A percentile compares a stretch with the other conserved stretches of the same genome.
phyloP scores from a whole-genome alignment of 2,888 invertebrate species.

The Chesias legatella region DNA sequence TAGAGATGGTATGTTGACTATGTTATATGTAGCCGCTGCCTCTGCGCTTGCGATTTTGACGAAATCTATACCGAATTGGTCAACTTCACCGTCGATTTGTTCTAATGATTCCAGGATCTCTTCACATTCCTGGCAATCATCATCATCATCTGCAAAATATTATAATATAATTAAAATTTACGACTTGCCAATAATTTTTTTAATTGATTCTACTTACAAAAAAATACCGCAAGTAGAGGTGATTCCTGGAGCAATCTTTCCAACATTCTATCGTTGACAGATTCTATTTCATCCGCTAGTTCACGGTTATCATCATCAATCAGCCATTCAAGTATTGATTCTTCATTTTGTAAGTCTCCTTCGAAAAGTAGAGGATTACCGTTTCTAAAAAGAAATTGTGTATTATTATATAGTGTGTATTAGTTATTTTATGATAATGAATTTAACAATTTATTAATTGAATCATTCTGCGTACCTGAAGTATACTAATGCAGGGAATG shows the following conservation, averaged over 20 bases:
- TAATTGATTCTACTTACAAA: slow-evolving; percentile 82
- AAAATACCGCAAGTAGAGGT: slow-evolving; percentile 93
- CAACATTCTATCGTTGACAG: slow-evolving; percentile 94
- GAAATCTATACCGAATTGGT: slow-evolving; percentile 95
- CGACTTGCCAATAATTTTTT: background rate
- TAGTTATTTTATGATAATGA: no score
- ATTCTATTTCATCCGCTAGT: slow-evolving; percentile 95
- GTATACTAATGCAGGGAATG: slow-evolving; percentile 95
- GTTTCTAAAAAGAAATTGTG: slow-evolving; percentile 81
- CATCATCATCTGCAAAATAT: slow-evolving; percentile 83
- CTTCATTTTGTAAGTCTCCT: slow-evolving; percentile 95
- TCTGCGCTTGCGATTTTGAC: slow-evolving; percentile 93
- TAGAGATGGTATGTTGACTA: slow-evolving; percentile 91
- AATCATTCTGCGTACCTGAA: slow-evolving; percentile 81
- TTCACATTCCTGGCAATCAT: slow-evolving; percentile 94
- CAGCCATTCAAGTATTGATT: slow-evolving; percentile 94
- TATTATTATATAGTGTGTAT: no score
- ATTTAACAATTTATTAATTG: background rate
- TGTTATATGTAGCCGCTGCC: slow-evolving; percentile 89
- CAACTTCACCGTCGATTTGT: slow-evolving; percentile 97
- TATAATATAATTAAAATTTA: no score
- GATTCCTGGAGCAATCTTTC: slow-evolving; percentile 91
- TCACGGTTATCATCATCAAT: slow-evolving; percentile 96
- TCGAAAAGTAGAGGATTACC: slow-evolving; percentile 94
- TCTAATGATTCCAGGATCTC: slow-evolving; percentile 94